Conservation (phyloP, 1,140 invertebrate genomes). For the Portunus trituberculatus region DNA sequence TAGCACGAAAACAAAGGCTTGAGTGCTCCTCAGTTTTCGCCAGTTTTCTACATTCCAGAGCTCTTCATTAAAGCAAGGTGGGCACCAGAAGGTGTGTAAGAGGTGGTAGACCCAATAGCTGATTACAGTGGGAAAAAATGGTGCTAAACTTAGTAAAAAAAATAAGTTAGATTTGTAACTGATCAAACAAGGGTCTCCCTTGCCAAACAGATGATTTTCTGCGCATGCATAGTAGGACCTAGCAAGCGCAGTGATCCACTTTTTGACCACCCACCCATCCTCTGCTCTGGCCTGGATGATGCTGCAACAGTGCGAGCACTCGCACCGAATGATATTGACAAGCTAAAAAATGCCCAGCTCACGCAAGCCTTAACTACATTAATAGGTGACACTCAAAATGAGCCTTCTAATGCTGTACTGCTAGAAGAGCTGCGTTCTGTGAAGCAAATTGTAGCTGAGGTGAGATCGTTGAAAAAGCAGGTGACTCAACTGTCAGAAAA, state of each 20-base stretch:
- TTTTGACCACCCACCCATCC: not conserved
- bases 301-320: conserved; percentile 20
- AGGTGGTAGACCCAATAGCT: too few species aligned
- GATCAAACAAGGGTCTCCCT: not conserved
- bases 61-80: too few species aligned
- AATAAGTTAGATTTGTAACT: too few species aligned
- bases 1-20: too few species aligned
- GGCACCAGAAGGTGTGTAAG: too few species aligned
- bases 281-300: not conserved
- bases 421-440: conserved; percentile 28
- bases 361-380: not conserved
- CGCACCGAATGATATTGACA: conserved; percentile 32
- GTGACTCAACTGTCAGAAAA: not conserved
- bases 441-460: conserved; percentile 20
- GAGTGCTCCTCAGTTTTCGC: too few species aligned
- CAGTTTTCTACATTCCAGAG: too few species aligned
- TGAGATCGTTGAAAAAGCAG: not conserved
- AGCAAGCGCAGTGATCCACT: not conserved
- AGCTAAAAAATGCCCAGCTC: conserved; percentile 31
- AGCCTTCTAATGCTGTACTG: conserved; percentile 27
- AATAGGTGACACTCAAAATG: not conserved
- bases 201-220: not conserved
- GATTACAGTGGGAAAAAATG: too few species aligned
- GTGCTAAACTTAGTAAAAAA: too few species aligned
- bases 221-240: conserved; percentile 16